Evolutionary conservation across 2,797 vertebrate species (phyloP), one percentile per base, ranked within the genome.

Genomic region (Sciurus vulgaris): DNA sequence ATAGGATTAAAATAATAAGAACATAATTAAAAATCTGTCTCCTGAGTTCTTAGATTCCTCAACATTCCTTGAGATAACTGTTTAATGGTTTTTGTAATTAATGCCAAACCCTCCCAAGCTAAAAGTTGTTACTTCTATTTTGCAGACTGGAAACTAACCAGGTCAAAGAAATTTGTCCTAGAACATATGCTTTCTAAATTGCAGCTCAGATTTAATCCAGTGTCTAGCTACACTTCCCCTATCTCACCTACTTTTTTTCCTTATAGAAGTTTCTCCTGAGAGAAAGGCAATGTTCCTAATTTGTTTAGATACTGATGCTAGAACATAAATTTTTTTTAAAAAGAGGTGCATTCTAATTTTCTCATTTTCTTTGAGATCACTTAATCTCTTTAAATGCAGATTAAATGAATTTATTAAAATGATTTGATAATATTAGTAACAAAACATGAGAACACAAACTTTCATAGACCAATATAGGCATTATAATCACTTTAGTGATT

Each of bases 341-440:
- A 51, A 65, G 33, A 79, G 7, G 69, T 38, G 7, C 49, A 94
- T 59, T 41, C 33, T 88, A 82, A 91, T 89, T 91, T 96, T 79
- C 51, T 86, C 30, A 91, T 73, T 61, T 82, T 88, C 70, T 73
- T 94, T 41, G 56, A 95, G 56, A 94, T 93, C 94, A 97, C 83
- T 89, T 74, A 86, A 10, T 88, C 22, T 73, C 94, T 86, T 87
- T 51, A 95, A 95, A 91, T 90, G 26, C 17, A 95, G 44, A 56
- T 94, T 83, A 74, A 95, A 78, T 81, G 67, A 95, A 96, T 95
- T 96, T 82, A 82, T 91, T 92, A 51, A 65, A 85, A 1, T 28
- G 85, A 96, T 88, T 95, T 95, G 91, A 73, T 94, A 94, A 89
- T 95, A 54, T 86, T 86, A 93, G 88, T 89, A 85, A 85, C 88